Conservation (phyloP, 2,797 vertebrate genomes). For the Parotocinclus haroldoi region DNA sequence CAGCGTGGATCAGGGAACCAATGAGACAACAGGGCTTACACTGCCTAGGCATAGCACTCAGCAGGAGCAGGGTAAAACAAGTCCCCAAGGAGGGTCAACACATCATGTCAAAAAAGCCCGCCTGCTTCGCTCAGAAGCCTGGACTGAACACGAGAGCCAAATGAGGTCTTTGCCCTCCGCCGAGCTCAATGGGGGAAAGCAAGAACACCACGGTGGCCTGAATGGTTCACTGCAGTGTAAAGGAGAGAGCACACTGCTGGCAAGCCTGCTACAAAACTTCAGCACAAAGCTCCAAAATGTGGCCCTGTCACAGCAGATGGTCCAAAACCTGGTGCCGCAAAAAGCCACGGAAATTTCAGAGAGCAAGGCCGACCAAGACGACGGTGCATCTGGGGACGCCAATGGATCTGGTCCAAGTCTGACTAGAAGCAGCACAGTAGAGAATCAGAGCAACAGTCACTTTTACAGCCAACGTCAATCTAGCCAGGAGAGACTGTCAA, state of each 20-base stretch:
- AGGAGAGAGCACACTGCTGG: slow-evolving; percentile 94
- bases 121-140: slow-evolving; percentile 88
- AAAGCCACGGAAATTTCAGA: slow-evolving; percentile 60
- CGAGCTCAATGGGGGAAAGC: slow-evolving; percentile 85
- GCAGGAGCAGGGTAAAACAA: slow-evolving; percentile 70
- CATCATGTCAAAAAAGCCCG: slow-evolving; percentile 96
- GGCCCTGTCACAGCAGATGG: slow-evolving; percentile 92
- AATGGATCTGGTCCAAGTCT: slow-evolving; percentile 80
- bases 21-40: slow-evolving; percentile 76
- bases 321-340: slow-evolving; percentile 79
- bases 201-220: slow-evolving; percentile 80
- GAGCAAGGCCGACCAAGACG: slow-evolving; percentile 72
- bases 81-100: slow-evolving; percentile 80
- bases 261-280: slow-evolving; percentile 96
- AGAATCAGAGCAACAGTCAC: slow-evolving; percentile 78
- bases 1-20: slow-evolving; percentile 86
- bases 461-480: slow-evolving; percentile 75
- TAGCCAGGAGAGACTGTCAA: slow-evolving; percentile 79
- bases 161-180: slow-evolving; percentile 80
- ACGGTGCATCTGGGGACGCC: slow-evolving; percentile 76
- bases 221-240: slow-evolving; percentile 81
- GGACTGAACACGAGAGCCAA: slow-evolving; percentile 87
- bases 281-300: slow-evolving; percentile 96
- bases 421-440: slow-evolving; percentile 88
- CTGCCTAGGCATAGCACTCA: slow-evolving; percentile 81